Percentiles rank a stretch among this genome's conserved stretches.
Conservation (phyloP, 1,140 invertebrate genomes). For the Drosophila kurseongensis region DNA sequence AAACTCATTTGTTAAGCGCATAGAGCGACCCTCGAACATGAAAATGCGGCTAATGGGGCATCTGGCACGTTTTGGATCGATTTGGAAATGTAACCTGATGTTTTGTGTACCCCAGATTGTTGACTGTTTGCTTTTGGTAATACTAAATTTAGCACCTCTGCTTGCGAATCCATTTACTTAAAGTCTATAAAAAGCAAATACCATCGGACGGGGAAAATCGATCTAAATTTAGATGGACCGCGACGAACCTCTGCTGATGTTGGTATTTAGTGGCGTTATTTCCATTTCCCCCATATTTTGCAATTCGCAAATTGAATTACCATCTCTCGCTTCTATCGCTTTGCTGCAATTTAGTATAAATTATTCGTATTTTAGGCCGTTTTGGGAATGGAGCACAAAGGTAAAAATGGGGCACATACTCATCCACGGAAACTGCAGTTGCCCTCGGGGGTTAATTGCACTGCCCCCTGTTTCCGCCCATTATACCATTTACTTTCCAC, state of each 20-base stretch:
- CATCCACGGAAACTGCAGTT: slow-evolving; percentile 30
- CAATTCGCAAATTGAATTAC: slow-evolving; percentile 26
- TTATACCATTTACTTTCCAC: slow-evolving; percentile 2
- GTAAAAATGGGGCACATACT: slow-evolving; percentile 4
- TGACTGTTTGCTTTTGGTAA: slow-evolving; percentile 43
- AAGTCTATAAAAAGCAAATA: slow-evolving; percentile 35
- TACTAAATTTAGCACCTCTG: slow-evolving; percentile 37
- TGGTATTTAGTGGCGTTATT: slow-evolving; percentile 23
- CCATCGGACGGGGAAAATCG: slow-evolving; percentile 31
- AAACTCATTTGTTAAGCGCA: not conserved
- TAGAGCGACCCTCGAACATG: slow-evolving; percentile 8
- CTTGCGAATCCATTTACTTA: slow-evolving; percentile 39
- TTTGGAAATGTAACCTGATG: slow-evolving; percentile 46
- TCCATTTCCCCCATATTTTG: slow-evolving; percentile 15
- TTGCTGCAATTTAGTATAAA: slow-evolving; percentile 26
- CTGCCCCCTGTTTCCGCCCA: not conserved
- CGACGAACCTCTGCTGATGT: not conserved
- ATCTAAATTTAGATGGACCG: slow-evolving; percentile 36
- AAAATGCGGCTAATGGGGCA: slow-evolving; percentile 27
- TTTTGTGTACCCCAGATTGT: slow-evolving; percentile 37
- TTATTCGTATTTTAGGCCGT: slow-evolving; percentile 6
- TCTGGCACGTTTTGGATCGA: slow-evolving; percentile 41
- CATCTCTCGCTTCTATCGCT: slow-evolving; percentile 6
- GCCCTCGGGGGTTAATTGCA: slow-evolving; percentile 52
- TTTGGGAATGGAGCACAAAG: slow-evolving; percentile 2